Conservation (phyloP, 2,113 vertebrate genomes). For the Sturnira hondurensis region DNA sequence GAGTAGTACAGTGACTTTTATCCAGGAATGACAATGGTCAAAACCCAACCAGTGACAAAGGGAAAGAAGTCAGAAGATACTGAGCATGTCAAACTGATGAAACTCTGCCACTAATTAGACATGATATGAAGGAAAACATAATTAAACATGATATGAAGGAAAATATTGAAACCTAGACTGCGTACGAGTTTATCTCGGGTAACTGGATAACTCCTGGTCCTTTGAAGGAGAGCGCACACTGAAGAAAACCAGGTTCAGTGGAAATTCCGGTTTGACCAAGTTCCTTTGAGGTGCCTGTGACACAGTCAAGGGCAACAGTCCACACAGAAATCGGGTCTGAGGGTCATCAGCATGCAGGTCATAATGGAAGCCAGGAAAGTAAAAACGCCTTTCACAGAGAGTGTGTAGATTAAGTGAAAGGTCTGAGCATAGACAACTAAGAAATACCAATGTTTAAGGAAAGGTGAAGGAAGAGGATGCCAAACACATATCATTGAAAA, state of each 20-base stretch:
- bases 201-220: not conserved
- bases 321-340: not conserved
- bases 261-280: not conserved
- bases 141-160: not conserved
- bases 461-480: not conserved
- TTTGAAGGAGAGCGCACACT: not conserved
- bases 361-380: not conserved
- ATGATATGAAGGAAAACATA: not conserved
- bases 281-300: not conserved
- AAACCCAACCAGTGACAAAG: not conserved
- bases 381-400: not conserved
- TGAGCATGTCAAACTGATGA: not conserved
- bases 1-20: not conserved
- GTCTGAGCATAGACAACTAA: not conserved
- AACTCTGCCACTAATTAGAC: not conserved
- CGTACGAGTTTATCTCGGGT: not conserved
- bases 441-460: not conserved
- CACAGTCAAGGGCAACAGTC: not conserved
- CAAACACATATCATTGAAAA: not conserved
- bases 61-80: not conserved
- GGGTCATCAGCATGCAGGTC: not conserved
- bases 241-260: not conserved
- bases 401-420: not conserved
- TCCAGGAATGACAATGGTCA: not conserved
- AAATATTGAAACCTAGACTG: not conserved